Base-by-base conservation (phyloP, 2,797 vertebrate genomes). In the Eulemur albifrons region DNA sequence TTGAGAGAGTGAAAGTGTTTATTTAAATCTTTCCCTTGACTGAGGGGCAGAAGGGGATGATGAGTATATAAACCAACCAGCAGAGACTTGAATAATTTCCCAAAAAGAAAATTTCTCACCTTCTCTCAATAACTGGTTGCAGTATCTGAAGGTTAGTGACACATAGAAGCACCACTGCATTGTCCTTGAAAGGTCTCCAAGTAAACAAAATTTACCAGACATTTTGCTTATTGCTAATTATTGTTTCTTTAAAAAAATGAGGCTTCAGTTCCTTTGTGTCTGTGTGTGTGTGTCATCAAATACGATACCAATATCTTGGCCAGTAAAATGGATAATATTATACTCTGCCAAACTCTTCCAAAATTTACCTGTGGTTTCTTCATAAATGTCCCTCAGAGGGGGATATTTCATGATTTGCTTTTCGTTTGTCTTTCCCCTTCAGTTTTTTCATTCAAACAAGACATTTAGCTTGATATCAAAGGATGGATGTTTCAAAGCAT, bases 1-100 rank as follows among this genome's bases (percentile, higher is more conserved):
- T 93, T 81, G 48, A 87, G 25, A 94, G 15, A 81, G 11, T 61
- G 40, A 94, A 94, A 86, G 23, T 40, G 20, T 89, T 59, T 43
- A 6, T 72, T 85, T 96, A 89, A 90, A 96, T 80, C 75, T 82
- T 95, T 92, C 38, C 85, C 57, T 72, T 84, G 77, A 82, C 86
- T 82, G 82, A 48, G 23, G 52, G 15, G 4, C 38, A 30, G 18
- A 85, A 4, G 2, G 20, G 40, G 77, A 67, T 90, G 63, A 90
- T n/a, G 32, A 86, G 54, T 40, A 73, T 89, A 38, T 63, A 84
- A 81, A 81, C 38, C 32, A 93, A 84, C 70, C 52, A 84, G 10
- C 35, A 40, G 43, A 52, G 43, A 57, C 65, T n/a, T 65, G 32
- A 93, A 89, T 77, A 57, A 72, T 81, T 90, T 84, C 38, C 45